Evolutionary conservation across 2,888 invertebrate genomes (phyloP), one percentile per base, ranked within the genome.

Genomic region (Cabera pusaria): DNA sequence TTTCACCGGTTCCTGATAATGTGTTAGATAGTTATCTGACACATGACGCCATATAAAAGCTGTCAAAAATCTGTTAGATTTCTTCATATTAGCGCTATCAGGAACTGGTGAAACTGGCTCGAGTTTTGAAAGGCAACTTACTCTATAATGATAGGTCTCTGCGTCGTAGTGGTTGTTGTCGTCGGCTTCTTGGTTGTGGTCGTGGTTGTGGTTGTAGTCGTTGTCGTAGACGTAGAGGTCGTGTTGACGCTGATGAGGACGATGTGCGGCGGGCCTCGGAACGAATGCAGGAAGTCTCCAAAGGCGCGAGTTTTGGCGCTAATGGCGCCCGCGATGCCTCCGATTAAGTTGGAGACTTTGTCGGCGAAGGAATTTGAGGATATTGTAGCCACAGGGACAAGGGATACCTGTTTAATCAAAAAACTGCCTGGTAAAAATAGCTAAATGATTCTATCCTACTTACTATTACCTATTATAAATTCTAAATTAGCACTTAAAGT

Each of bases 301-400:
- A 53, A 33, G 0, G 51, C 44, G n/a, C 41, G 37, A 1, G 42
- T 33, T 21, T 53, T 53, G 1, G 34, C 25, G 6, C 24, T n/a
- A 7, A 53, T 26, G 2, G 22, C 18, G 17, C 22, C 19, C 1
- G 45, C 33, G 1, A 52, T 28, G 2, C 36, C 37, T 5, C 31
- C 29, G 32, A 19, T 44, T 0, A 53, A 6, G 1, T 32, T 37
- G 1, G 29, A 25, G 5, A 53, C 2, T n/a, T 19, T 35, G n/a
- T 16, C 22, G 6, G 14, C 5, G 5, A 42, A 2, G 3, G 31
- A 19, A 8, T 26, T 9, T 8, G 34, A 19, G 0, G 41, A 18
- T 7, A 36, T 18, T 3, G 25, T 29, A 9, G 31, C 21, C 1
- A 44, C 16, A 3, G 38, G 39, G 16, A 44, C n/a, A 0, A 41